These are phyloP conservation scores for Cladorhizidae sp. DNA, from an alignment of 37 sponge, comb jelly and placozoan species.

Conservation along the genomic window DNA sequence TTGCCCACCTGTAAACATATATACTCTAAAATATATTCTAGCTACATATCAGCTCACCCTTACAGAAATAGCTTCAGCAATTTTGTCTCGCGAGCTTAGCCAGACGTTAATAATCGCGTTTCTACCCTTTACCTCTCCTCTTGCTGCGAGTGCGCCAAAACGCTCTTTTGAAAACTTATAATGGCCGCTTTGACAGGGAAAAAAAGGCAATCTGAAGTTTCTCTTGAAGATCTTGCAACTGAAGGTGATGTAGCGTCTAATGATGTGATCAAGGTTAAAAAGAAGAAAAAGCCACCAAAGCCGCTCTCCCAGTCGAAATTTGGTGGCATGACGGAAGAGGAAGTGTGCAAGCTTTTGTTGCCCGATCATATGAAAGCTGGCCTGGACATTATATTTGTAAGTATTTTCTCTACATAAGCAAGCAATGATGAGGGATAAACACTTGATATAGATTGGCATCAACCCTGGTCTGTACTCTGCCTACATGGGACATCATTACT, in stretches of 20 bases:
- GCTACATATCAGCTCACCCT: too few relatives aligned
- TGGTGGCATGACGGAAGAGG: slow-evolving; percentile 87
- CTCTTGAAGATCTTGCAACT: background rate
- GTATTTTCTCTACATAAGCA: too few relatives aligned
- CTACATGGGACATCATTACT: slow-evolving; percentile 89
- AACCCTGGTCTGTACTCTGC: slow-evolving; percentile 95
- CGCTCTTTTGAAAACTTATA: too few relatives aligned
- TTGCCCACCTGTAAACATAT: too few relatives aligned
- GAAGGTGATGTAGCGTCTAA: background rate
- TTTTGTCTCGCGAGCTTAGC: too few relatives aligned
- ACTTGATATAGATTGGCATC: slow-evolving; percentile 92
- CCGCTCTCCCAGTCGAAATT: slow-evolving; percentile 56
- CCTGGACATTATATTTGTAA: slow-evolving; percentile 87
- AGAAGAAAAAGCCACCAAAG: slow-evolving; percentile 36
- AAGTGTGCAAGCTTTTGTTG: slow-evolving; percentile 64
- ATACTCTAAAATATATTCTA: too few relatives aligned
- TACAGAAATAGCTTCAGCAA: too few relatives aligned
- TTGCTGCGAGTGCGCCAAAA: too few relatives aligned
- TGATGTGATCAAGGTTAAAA: slow-evolving; percentile 1
- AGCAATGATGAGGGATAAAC: too few relatives aligned
- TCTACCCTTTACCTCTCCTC: too few relatives aligned
- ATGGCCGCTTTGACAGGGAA: slow-evolving; percentile 6
- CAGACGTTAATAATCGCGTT: too few relatives aligned
- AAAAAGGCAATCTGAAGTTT: background rate
- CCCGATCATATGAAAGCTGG: slow-evolving; percentile 83